These are phyloP conservation scores for Phengaris alcon DNA, from an alignment of 2,888 invertebrate species.

Conservation along the genomic window DNA sequence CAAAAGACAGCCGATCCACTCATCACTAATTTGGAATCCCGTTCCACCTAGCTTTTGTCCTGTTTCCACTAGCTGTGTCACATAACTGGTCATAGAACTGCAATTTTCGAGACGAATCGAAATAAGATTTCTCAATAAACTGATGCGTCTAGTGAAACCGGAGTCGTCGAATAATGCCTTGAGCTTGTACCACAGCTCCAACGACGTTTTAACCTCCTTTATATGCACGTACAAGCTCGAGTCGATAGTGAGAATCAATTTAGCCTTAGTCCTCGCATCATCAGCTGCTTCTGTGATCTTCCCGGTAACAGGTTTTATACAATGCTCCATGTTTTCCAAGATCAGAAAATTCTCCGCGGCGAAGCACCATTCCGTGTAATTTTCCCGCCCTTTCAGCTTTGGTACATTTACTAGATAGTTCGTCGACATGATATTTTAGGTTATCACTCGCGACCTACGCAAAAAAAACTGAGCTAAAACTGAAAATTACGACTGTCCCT, in stretches of 20 bases:
- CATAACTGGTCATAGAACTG: slow-evolving; percentile 29
- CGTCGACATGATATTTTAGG: no score
- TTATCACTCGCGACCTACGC: no score
- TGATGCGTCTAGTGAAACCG: slow-evolving; percentile 31
- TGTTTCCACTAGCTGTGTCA: slow-evolving; percentile 32
- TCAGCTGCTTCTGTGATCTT: not conserved
- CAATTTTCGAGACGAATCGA: slow-evolving; percentile 30
- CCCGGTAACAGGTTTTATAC: not conserved
- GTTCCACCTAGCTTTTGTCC: slow-evolving; percentile 33
- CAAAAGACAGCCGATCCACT: slow-evolving; percentile 11
- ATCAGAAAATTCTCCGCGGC: slow-evolving; percentile 16
- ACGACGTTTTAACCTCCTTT: slow-evolving; percentile 30
- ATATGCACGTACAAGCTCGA: slow-evolving; percentile 34
- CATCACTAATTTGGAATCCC: slow-evolving; percentile 21
- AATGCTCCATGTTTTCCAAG: not conserved
- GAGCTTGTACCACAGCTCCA: slow-evolving; percentile 30
- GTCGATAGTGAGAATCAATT: slow-evolving; percentile 22
- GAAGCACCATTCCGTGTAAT: not conserved
- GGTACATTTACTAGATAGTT: not conserved
- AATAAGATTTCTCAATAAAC: slow-evolving; percentile 29
- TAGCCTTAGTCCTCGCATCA: slow-evolving; percentile 9
- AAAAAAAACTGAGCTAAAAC: no score
- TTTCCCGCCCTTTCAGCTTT: not conserved
- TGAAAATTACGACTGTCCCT: no score
- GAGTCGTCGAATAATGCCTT: slow-evolving; percentile 33